Evolutionary conservation across 53 echinoderm and acorn worm genomes (phyloP).

Genomic region (Henricia sp.): DNA sequence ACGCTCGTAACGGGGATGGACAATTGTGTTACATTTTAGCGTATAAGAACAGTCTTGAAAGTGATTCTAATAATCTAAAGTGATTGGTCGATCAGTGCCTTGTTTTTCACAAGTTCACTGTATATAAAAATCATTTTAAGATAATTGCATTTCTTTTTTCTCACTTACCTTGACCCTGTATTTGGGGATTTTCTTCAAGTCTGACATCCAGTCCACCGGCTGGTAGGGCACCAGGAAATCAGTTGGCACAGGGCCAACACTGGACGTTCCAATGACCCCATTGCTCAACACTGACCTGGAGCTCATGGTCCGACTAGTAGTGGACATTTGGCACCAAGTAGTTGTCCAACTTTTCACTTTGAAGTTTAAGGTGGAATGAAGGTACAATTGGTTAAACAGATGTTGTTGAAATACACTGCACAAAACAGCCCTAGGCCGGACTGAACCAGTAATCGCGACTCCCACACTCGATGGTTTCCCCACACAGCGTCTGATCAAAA

Average conservation of each 20-base stretch:
- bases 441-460: neutral
- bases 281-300: neutral
- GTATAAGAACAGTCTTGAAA: too few species aligned
- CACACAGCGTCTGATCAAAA: neutral
- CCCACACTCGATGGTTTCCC: neutral
- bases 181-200: conserved; percentile 27
- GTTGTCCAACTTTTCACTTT: neutral
- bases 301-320: neutral
- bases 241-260: conserved; percentile 9
- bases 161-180: conserved; percentile 34
- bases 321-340: neutral
- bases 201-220: conserved; percentile 39
- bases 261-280: neutral
- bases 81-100: too few species aligned
- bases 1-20: too few species aligned
- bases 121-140: too few species aligned
- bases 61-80: too few species aligned
- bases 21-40: too few species aligned
- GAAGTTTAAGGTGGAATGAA: too few species aligned
- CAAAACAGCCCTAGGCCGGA: neutral
- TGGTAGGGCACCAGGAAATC: conserved; percentile 32
- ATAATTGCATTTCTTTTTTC: neutral
- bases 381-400: too few species aligned
- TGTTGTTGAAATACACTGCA: neutral
- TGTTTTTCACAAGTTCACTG: too few species aligned